Evolutionary conservation across 2,888 invertebrate genomes (phyloP), one percentile per base, ranked within the genome.

Genomic region (Carpatolechia fugitivella): DNA sequence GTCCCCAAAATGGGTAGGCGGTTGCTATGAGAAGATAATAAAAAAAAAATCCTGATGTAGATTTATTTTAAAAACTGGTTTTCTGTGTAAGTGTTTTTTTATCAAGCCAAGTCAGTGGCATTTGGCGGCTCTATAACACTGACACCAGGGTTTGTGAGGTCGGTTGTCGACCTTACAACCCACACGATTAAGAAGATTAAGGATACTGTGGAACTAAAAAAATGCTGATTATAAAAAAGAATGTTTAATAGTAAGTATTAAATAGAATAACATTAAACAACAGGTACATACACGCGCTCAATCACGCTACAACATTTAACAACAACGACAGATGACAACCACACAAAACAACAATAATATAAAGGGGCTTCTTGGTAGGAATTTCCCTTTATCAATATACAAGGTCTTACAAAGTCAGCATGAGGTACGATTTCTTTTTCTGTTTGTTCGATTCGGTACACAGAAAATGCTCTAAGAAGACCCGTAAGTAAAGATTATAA

Each of bases 251-350:
- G 20, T 71, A 73, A 74, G 66, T 29, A 65, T 65, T 66, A 72
- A 62, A 67, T 63, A 77, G 33, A 69, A 68, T 69, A 70, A 65
- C 64, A 72, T 41, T 18, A 67, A 59, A 55, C 61, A 58, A 61
- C 62, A 65, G 50, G 56, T 60, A 59, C 56, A 54, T 55, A 46
- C 64, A 63, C 53, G 48, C 65, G 62, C 50, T 57, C 59, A 67
- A 49, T 50, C 62, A 65, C 58, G n/a, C 50, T 46, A 56, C 50
- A 56, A 63, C 64, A n/a, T n/a, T n/a, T n/a, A 67, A 18, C n/a
- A 50, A 56, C 49, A 64, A 64, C 55, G 60, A 63, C 55, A 64
- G 52, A 55, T 31, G 60, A 52, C 54, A 62, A 62, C 56, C 46
- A 35, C 52, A 52, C 41, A n/a, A 55, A 47, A 52, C 31, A 55